Conservation (phyloP, 2,797 vertebrate genomes). For the Halcyon smyrnensis region DNA sequence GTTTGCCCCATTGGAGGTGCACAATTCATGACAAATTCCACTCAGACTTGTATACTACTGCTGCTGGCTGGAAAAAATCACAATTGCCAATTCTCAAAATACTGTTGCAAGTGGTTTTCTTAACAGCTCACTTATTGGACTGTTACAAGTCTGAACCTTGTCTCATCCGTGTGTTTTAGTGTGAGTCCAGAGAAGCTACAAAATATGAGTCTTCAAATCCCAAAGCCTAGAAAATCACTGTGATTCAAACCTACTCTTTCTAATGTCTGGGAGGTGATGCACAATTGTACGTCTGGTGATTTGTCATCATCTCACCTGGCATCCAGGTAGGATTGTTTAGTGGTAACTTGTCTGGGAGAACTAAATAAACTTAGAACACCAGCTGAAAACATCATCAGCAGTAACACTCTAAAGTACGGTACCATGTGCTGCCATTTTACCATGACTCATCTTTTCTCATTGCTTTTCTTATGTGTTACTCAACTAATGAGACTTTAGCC, state of each 20-base stretch:
- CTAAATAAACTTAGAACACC: neutral
- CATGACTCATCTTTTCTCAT: neutral
- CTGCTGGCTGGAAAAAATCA: neutral
- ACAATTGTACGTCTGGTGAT: neutral
- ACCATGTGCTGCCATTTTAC: neutral
- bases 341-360: neutral
- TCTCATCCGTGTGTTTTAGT: rapidly evolving
- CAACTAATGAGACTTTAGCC: neutral
- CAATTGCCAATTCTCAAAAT: neutral
- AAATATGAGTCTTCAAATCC: neutral
- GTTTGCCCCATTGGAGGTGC: neutral
- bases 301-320: neutral
- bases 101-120: neutral
- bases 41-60: neutral
- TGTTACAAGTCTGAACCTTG: neutral
- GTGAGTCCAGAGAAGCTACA: neutral
- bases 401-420: rapidly evolving
- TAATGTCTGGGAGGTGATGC: neutral
- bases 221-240: neutral
- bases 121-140: neutral
- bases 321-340: neutral
- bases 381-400: neutral
- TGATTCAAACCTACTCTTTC: neutral
- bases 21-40: neutral
- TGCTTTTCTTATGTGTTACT: neutral